A percentile compares a stretch with the other conserved stretches of the same genome.
These are phyloP conservation scores for Itoplectis maculator DNA, from an alignment of 2,888 invertebrate species.

Conservation along the genomic window DNA sequence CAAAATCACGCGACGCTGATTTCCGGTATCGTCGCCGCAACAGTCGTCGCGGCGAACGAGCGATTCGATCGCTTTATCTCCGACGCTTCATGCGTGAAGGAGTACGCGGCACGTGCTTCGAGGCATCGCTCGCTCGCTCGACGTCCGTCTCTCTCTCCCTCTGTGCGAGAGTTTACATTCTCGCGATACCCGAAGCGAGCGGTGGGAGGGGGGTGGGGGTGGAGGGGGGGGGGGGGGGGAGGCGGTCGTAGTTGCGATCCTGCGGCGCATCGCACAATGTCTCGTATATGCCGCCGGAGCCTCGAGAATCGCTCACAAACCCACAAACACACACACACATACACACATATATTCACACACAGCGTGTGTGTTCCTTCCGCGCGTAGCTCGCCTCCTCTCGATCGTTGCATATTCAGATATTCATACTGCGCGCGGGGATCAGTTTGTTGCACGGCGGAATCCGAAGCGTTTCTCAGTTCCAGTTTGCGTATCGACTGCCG, in stretches of 20 bases:
- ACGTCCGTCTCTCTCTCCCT: no score
- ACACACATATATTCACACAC: no score
- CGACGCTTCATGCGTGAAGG: conserved; percentile 34
- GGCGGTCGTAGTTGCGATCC: conserved; percentile 18
- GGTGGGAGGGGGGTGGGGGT: no score
- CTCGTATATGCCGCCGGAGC: conserved; percentile 15
- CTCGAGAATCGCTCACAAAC: no score
- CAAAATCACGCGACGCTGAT: not conserved
- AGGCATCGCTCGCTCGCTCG: not conserved
- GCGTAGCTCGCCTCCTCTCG: conserved; percentile 42
- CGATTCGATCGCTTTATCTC: conserved; percentile 44
- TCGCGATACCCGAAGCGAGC: no score
- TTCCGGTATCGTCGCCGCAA: not conserved
- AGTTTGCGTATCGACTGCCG: conserved; percentile 66
- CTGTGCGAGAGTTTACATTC: conserved; percentile 31
- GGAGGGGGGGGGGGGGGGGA: no score
- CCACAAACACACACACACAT: no score
- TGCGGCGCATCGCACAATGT: conserved; percentile 42
- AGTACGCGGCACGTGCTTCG: conserved; percentile 18
- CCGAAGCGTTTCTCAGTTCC: conserved; percentile 68
- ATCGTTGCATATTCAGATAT: conserved; percentile 69
- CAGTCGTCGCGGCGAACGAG: not conserved
- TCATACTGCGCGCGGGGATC: conserved; percentile 54
- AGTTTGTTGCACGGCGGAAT: conserved; percentile 68
- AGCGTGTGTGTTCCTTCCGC: conserved; percentile 40